Evolutionary conservation across 2,797 vertebrate genomes (phyloP).

Genomic region (Halcyon badia): DNA sequence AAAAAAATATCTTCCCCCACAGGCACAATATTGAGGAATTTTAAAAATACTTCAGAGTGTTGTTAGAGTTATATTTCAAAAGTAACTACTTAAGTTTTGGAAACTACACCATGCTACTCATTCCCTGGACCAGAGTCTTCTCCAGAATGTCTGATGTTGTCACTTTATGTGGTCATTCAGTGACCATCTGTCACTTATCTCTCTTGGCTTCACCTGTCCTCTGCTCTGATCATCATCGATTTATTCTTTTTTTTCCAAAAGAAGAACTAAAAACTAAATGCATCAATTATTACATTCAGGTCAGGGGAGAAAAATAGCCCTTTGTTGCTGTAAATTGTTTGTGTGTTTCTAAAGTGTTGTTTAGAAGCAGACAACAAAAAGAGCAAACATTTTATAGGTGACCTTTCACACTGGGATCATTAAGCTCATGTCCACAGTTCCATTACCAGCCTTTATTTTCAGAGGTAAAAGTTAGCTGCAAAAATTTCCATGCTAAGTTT

Average conservation of each 20-base stretch:
- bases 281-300: slow-evolving; percentile 44
- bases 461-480: slow-evolving; percentile 15
- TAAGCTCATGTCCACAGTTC: slow-evolving; percentile 21
- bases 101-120: neutral
- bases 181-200: slow-evolving; percentile 68
- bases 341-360: slow-evolving; percentile 34
- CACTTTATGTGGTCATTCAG: slow-evolving; percentile 29
- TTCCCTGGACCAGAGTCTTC: neutral
- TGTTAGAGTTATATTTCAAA: slow-evolving; percentile 35
- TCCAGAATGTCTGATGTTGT: neutral
- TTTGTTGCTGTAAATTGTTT: slow-evolving; percentile 64
- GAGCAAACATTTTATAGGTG: slow-evolving; percentile 5
- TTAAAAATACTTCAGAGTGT: slow-evolving; percentile 53
- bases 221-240: slow-evolving; percentile 16
- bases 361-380: slow-evolving; percentile 46
- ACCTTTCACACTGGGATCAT: slow-evolving; percentile 52
- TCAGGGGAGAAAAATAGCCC: neutral
- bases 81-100: slow-evolving; percentile 40
- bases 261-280: slow-evolving; percentile 48
- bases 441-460: slow-evolving; percentile 49
- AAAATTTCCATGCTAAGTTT: slow-evolving; percentile 27
- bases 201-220: neutral
- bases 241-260: neutral
- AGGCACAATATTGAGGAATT: slow-evolving; percentile 17
- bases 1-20: slow-evolving; percentile 5